A percentile compares a stretch with the other conserved stretches of the same genome.
phyloP scores from a whole-genome alignment of 2,888 invertebrate genomes.

The Lydus trimaculatus region DNA sequence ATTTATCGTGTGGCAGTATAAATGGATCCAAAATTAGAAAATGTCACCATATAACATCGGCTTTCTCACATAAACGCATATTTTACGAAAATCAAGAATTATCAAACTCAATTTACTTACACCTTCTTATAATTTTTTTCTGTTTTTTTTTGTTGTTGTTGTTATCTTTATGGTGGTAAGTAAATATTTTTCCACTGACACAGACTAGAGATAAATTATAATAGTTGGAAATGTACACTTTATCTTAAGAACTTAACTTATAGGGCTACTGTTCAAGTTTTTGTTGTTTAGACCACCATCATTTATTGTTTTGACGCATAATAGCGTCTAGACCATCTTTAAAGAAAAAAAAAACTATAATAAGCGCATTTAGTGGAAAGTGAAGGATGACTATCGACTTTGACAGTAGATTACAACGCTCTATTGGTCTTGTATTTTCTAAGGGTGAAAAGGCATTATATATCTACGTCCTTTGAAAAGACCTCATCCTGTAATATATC shows the following conservation, averaged over 20 bases:
- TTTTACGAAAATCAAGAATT: background rate
- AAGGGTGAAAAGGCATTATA: slow-evolving; percentile 45
- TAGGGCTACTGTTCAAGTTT: background rate
- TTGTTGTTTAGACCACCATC: background rate
- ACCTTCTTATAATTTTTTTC: no score
- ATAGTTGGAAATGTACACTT: background rate
- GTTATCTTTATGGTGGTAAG: background rate
- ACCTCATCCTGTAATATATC: slow-evolving; percentile 55
- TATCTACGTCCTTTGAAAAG: slow-evolving; percentile 44
- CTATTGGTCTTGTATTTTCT: slow-evolving; percentile 44
- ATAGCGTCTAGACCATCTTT: slow-evolving; percentile 13
- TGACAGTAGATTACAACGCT: slow-evolving; percentile 56
- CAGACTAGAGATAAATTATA: background rate
- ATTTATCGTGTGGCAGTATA: slow-evolving; percentile 32
- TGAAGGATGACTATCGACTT: slow-evolving; percentile 53
- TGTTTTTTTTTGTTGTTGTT: background rate
- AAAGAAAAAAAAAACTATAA: slow-evolving; percentile 24
- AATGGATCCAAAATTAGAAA: background rate
- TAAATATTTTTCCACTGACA: background rate
- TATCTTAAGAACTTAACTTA: background rate
- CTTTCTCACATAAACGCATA: background rate
- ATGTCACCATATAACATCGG: no score
- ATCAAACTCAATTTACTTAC: no score
- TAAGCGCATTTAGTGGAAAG: slow-evolving; percentile 36
- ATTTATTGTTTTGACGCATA: background rate